phyloP scores from a whole-genome alignment of 2,113 vertebrate genomes.

The Leptobrachium leishanense region DNA sequence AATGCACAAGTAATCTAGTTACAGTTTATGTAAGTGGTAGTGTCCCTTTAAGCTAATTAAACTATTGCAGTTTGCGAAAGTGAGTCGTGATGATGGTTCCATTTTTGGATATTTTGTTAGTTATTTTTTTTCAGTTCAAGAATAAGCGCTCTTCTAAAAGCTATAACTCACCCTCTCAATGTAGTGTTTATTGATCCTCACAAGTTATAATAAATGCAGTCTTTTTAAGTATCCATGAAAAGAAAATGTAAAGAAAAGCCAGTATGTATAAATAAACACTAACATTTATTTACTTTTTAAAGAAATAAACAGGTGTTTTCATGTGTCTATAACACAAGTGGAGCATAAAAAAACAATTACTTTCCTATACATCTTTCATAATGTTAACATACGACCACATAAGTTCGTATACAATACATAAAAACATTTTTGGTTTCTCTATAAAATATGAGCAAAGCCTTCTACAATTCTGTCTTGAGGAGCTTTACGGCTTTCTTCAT shows the following conservation, averaged over 20 bases:
- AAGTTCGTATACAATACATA: constrained; percentile 38
- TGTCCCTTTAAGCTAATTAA: no score
- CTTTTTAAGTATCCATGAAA: no score
- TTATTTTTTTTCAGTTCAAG: no score
- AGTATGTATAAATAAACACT: constrained; percentile 56
- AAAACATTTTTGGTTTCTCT: constrained; percentile 41
- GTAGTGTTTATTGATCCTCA: no score
- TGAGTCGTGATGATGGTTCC: no score
- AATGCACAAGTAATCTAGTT: no score
- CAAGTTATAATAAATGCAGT: no score
- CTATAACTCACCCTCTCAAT: no score
- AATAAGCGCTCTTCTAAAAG: no score
- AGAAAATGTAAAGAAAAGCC: not conserved
- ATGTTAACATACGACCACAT: constrained; percentile 41
- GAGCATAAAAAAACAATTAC: constrained; percentile 57
- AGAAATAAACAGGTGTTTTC: constrained; percentile 45
- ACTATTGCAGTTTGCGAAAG: no score
- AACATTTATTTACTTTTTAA: constrained; percentile 66
- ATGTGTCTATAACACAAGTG: constrained; percentile 54
- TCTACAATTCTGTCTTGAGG: constrained; percentile 76
- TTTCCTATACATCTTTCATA: constrained; percentile 25
- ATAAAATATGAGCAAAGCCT: constrained; percentile 29
- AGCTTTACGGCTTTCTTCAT: constrained; percentile 76
- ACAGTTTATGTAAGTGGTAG: no score
- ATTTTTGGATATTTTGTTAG: no score